These are phyloP conservation scores for Cryptus armator DNA, from an alignment of 2,888 invertebrate genomes.

Conservation along the genomic window DNA sequence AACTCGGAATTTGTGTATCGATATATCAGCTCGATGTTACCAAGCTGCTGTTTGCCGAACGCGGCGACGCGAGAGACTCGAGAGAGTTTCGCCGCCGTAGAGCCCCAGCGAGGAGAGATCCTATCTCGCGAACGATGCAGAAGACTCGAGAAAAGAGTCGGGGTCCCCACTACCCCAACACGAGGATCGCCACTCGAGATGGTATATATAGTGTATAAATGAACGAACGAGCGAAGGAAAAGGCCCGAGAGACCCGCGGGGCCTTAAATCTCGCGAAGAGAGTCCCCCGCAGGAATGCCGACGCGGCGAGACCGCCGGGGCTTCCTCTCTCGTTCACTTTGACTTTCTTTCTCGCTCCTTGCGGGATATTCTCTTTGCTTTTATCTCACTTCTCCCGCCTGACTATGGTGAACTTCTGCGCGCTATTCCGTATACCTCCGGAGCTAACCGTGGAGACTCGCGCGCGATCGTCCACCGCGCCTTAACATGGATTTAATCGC, in stretches of 20 bases:
- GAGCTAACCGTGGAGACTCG: constrained; percentile 40
- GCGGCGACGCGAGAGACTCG: constrained; percentile 26
- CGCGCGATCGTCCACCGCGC: constrained; percentile 61
- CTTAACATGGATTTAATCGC: constrained; percentile 74
- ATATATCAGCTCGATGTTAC: constrained; percentile 16
- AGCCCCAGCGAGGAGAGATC: constrained; percentile 66
- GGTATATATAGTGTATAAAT: constrained; percentile 23
- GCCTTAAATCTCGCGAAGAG: constrained; percentile 75
- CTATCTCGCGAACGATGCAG: constrained; percentile 71
- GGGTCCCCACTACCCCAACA: constrained; percentile 41
- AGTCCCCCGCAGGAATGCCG: constrained; percentile 74
- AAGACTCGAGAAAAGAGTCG: constrained; percentile 58
- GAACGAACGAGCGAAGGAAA: constrained; percentile 11
- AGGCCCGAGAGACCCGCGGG: constrained; percentile 52
- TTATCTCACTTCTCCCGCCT: constrained; percentile 29
- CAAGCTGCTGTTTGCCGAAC: constrained; percentile 13
- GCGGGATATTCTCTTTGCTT: constrained; percentile 36
- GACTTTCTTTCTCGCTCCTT: constrained; percentile 42
- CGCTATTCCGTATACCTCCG: constrained; percentile 27
- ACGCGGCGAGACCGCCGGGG: constrained; percentile 65
- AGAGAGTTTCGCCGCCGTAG: constrained; percentile 13
- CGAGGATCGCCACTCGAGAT: constrained; percentile 40
- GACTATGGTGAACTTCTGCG: constrained; percentile 26
- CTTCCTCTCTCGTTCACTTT: constrained; percentile 64
- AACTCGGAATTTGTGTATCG: neutral